Base-by-base conservation (phyloP, 1,140 invertebrate species). In the Cryptotermes secundus region DNA sequence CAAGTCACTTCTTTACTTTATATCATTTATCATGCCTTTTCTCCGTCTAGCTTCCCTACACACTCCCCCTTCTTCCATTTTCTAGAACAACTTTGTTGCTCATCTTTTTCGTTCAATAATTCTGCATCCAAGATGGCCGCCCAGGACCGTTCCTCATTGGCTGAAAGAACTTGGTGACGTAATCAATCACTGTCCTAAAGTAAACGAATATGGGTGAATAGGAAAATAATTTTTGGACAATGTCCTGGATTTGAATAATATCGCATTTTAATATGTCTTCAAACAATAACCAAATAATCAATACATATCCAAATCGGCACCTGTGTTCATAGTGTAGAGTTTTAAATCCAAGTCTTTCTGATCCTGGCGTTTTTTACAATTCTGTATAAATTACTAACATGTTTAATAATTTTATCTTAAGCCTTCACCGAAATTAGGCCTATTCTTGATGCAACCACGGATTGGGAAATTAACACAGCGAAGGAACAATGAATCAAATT, bases 71-170 rank as follows among this genome's bases (percentile, higher is more conserved):
- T 45, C 79, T 26, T 10, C 80, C 38, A 81, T 24, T 36, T 38
- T 38, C 82, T 53, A 19, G 22, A 19, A 79, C 22, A 34, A 83
- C n/a, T 34, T 38, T 72, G 49, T 31, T 83, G 34, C n/a, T 72
- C 53, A 65, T 72, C 34, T 72, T 83, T n/a, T 83, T 83, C 83
- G 83, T 83, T 83, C 83, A 83, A 83, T 83, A 83, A 83, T 34
- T 38, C 53, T 79, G 34, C 53, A 72, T 83, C 83, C 53, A 79
- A 83, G 65, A 83, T 83, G 83, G 83, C 83, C 83, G 83, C 35
- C 35, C 36, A n/a, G 42, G 35, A 34, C 35, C 83, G 83, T 83
- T 83, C 79, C 83, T 83, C 72, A 83, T 83, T 83, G 83, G 83
- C 72, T 79, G 53, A 83, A 34, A 79, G 35, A 72, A 38, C 45